Evolutionary conservation across 2,113 vertebrate genomes (phyloP), one percentile per base, ranked within the genome.

Genomic region (Orycteropus afer): DNA sequence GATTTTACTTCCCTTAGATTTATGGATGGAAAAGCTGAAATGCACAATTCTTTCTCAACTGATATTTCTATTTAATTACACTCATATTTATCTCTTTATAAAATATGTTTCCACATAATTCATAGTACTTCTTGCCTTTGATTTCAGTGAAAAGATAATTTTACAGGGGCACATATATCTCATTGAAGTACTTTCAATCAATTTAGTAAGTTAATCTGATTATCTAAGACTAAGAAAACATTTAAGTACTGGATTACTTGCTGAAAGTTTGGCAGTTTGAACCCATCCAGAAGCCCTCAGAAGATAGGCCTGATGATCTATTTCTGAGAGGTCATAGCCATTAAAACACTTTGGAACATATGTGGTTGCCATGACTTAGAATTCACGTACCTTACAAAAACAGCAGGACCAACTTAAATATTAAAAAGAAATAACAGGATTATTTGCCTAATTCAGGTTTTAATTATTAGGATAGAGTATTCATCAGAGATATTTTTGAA

Each of bases 401-500:
- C 59, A 61, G 27, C 25, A 61, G 59, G 7, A 61, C 3, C 25
- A 29, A 61, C 55, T 79, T 86, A 77, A 90, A 67, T 86, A 51
- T 73, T 76, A 90, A 83, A 13, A 86, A 82, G 42, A 8, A 90
- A 79, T 37, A 55, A 13, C 42, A 40, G 9, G 15, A 57, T 80
- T 53, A 3, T 81, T 91, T 74, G 51, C 12, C 42, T 67, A 45
- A 63, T 47, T 57, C n/a, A 86, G 13, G 81, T n/a, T 73, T 20
- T 51, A 51, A 6, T 59, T 47, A 63, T 13, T 71, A 73, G 11
- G 40, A 84, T 37, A 5, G 0, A 37, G 13, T 59, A 61, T 0
- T 65, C 25, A 53, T 91, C 22, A 49, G 59, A 89, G 12, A 40
- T 77, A 42, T 93, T 89, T 91, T 90, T 96, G 59, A 95, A 91